Base-by-base conservation (phyloP, 2,888 invertebrate species). In the Pachliopta kotzebuea region DNA sequence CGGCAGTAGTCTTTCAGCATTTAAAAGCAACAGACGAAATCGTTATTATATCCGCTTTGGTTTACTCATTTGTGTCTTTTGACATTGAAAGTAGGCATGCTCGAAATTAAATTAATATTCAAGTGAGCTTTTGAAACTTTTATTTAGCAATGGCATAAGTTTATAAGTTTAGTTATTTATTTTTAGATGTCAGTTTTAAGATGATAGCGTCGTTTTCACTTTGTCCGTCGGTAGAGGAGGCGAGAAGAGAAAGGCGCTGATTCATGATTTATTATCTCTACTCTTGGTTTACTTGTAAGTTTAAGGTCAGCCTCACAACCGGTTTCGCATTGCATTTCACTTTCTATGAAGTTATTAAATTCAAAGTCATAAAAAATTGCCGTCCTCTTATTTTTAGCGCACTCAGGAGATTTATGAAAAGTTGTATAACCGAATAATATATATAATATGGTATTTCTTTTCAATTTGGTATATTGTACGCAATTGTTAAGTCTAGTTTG, bases 301-400 rank as follows among this genome's bases (percentile, higher is more conserved):
- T 84, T 86, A 88, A 88, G 88, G 88, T 86, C 85, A 75, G 53
- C 61, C 62, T 52, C 67, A 58, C 63, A 76, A 82, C 85, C 67
- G 74, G 84, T 83, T 81, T 69, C 72, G 68, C 78, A 74, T 72
- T 71, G 75, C 76, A 74, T 83, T 84, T 88, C 78, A 81, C 89
- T 90, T 88, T 89, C 86, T 77, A 77, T 72, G 71, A 62, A 42
- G 59, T 64, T 69, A 53, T 64, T 26, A 65, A 45, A 45, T 55
- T 37, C 14, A 3, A 37, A 14, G 45, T 45, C 45, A 45, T 37
- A 2, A 45, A 45, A 18, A 45, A 45, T 45, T 45, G 7, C n/a
- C 8, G 45, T 1, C 11, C 8, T 31, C 0, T 2, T 31, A 8
- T 9, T 9, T 31, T 31, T 31, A 9, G 31, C 11, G 11, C 31